phyloP scores from a whole-genome alignment of 64 coral and sea anemone genomes.

The Trachythela sp. region DNA sequence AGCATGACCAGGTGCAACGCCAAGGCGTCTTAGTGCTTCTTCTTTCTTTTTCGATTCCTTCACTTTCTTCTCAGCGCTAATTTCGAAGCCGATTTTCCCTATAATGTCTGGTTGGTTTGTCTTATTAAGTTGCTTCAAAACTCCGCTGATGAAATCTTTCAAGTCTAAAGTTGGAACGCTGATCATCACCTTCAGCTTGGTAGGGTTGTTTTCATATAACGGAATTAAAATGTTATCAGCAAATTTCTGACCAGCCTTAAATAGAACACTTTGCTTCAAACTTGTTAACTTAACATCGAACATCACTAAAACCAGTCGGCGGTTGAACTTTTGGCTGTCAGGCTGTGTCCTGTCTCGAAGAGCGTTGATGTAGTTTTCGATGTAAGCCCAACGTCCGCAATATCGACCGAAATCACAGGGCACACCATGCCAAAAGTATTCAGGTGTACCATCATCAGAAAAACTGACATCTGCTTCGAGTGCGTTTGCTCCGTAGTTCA shows the following conservation, averaged over 20 bases:
- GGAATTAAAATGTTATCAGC: slow-evolving; percentile 31
- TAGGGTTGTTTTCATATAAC: slow-evolving; percentile 40
- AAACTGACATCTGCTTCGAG: slow-evolving; percentile 41
- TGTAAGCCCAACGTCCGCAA: slow-evolving; percentile 23
- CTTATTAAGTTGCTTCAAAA: slow-evolving; percentile 22
- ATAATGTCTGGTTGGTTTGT: slow-evolving; percentile 15
- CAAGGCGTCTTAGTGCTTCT: slow-evolving; percentile 26
- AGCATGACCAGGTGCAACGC: slow-evolving; percentile 44
- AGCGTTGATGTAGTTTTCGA: slow-evolving; percentile 34
- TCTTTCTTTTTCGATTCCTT: slow-evolving; percentile 18
- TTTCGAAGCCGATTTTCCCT: slow-evolving; percentile 30
- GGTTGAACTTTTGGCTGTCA: slow-evolving; percentile 25
- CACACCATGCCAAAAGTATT: slow-evolving; percentile 27
- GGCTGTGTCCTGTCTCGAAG: slow-evolving; percentile 39
- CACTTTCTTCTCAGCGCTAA: slow-evolving; percentile 27
- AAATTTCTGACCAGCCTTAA: slow-evolving; percentile 33
- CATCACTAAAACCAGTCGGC: slow-evolving; percentile 31
- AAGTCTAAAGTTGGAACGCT: slow-evolving; percentile 23
- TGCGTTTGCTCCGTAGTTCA: slow-evolving; percentile 41
- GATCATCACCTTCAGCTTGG: slow-evolving; percentile 33
- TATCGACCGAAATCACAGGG: slow-evolving; percentile 31
- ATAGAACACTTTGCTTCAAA: not conserved
- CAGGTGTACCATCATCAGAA: slow-evolving; percentile 33
- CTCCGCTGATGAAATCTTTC: slow-evolving; percentile 36
- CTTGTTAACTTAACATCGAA: slow-evolving; percentile 36